Evolutionary conservation across 2,113 vertebrate species (phyloP).

Genomic region (Hypanus sabinus): DNA sequence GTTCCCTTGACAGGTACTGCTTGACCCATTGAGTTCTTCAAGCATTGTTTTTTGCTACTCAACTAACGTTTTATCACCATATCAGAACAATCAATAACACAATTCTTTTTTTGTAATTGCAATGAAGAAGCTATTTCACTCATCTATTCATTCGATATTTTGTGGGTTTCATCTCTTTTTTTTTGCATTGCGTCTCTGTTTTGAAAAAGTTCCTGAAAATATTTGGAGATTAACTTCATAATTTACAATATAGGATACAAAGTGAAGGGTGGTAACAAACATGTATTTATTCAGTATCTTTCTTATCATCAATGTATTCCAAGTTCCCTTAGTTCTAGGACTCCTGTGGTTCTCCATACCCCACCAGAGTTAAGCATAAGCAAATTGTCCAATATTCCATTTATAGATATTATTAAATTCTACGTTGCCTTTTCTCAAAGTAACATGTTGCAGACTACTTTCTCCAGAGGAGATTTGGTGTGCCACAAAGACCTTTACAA

Average conservation of each 20-base stretch:
- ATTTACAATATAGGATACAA: not conserved
- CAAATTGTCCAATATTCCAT: not conserved
- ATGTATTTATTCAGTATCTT: not conserved
- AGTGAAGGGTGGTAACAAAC: not conserved
- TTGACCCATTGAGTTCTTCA: too few relatives aligned
- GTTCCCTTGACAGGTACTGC: too few relatives aligned
- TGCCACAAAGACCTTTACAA: too few relatives aligned
- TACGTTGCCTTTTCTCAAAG: not conserved
- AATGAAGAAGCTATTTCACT: not conserved
- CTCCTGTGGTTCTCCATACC: not conserved
- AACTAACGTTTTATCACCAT: not conserved
- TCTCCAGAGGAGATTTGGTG: not conserved
- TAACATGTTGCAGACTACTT: not conserved
- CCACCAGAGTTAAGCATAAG: not conserved
- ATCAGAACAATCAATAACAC: not conserved
- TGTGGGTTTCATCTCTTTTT: not conserved
- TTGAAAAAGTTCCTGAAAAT: not conserved
- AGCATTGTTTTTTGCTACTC: not conserved
- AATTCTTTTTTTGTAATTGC: not conserved
- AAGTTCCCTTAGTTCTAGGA: not conserved
- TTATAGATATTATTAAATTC: not conserved
- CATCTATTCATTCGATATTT: not conserved
- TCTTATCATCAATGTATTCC: not conserved
- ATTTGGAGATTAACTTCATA: not conserved
- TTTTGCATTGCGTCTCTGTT: not conserved